Conservation (phyloP, 2,888 invertebrate genomes). For the Polydrusus tereticollis region DNA sequence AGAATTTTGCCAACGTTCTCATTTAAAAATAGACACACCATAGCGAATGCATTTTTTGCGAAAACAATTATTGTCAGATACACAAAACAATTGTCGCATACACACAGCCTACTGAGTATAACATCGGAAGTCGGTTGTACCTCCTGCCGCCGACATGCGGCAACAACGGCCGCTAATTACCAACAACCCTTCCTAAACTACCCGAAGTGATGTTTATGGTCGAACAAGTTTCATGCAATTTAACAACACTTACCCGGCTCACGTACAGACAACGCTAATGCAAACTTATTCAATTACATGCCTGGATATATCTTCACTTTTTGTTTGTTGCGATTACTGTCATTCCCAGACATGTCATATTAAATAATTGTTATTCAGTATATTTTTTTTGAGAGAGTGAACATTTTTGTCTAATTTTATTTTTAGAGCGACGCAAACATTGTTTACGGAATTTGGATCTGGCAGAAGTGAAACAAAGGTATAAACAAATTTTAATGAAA, state of each 20-base stretch:
- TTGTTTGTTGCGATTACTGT: conserved; percentile 20
- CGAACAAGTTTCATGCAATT: conserved; percentile 51
- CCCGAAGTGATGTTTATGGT: conserved; percentile 57
- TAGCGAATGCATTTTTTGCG: too few species aligned
- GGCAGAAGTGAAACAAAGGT: too few species aligned
- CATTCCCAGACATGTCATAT: neutral
- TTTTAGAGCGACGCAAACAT: too few species aligned
- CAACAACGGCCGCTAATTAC: conserved; percentile 54
- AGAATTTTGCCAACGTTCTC: too few species aligned
- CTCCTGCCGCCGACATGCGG: conserved; percentile 60
- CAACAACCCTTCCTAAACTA: conserved; percentile 57
- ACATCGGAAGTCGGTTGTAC: conserved; percentile 60
- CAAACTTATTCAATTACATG: conserved; percentile 40
- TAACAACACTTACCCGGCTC: conserved; percentile 45
- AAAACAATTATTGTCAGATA: conserved; percentile 32
- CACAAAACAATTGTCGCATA: conserved; percentile 26
- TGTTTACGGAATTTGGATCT: too few species aligned
- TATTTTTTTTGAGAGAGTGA: too few species aligned
- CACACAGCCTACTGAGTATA: conserved; percentile 51
- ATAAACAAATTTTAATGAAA: too few species aligned
- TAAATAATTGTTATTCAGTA: neutral
- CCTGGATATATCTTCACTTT: conserved; percentile 25
- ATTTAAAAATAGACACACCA: too few species aligned
- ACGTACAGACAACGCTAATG: conserved; percentile 31
- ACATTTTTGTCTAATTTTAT: too few species aligned